phyloP scores from a whole-genome alignment of 2,113 vertebrate species.

The Eulemur rufifrons region DNA sequence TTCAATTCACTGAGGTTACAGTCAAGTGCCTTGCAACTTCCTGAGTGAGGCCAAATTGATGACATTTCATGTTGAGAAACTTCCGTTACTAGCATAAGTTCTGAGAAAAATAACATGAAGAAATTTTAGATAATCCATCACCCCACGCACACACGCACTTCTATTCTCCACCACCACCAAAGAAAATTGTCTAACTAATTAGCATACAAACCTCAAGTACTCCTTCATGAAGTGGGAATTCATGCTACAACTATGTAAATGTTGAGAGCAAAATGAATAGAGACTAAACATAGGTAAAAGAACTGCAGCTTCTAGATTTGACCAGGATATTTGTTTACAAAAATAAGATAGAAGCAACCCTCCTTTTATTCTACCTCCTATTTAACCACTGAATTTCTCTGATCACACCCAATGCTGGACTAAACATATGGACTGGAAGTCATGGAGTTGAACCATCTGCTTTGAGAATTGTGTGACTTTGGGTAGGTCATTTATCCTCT shows the following conservation, averaged over 20 bases:
- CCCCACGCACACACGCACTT: background rate
- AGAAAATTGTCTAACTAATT: slow-evolving; percentile 6
- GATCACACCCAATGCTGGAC: background rate
- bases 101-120: slow-evolving; percentile 79
- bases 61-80: slow-evolving; percentile 76
- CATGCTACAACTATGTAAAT: slow-evolving; percentile 35
- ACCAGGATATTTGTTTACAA: background rate
- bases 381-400: background rate
- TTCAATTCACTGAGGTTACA: slow-evolving; percentile 53
- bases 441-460: background rate
- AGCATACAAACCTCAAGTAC: background rate
- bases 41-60: slow-evolving; percentile 72
- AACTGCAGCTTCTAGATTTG: slow-evolving; percentile 8
- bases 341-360: background rate
- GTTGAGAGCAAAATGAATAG: slow-evolving; percentile 18
- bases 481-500: background rate
- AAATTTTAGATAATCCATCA: slow-evolving; percentile 61
- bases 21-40: slow-evolving; percentile 67
- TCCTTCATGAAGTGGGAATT: slow-evolving; percentile 41
- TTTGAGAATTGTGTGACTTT: background rate
- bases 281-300: slow-evolving; percentile 15
- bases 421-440: background rate
- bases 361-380: background rate
- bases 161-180: background rate
- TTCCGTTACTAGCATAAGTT: slow-evolving; percentile 74